These are phyloP conservation scores for Ariopsis seemanni DNA, from an alignment of 2,113 vertebrate genomes.

Conservation along the genomic window DNA sequence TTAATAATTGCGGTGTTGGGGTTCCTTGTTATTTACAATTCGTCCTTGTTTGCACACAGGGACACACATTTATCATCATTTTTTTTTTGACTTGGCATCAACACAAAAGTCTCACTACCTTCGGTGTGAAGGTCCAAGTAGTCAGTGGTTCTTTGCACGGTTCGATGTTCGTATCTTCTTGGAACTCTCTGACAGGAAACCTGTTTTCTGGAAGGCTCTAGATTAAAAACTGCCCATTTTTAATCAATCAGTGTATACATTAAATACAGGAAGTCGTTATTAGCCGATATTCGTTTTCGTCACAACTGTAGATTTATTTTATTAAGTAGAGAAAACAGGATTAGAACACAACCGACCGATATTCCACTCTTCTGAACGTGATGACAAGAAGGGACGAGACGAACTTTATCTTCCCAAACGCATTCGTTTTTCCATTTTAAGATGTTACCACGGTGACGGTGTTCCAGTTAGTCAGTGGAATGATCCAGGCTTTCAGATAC, in stretches of 20 bases:
- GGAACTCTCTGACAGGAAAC: not conserved
- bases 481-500: not conserved
- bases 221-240: not conserved
- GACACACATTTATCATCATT: too few relatives aligned
- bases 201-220: not conserved
- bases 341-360: not conserved
- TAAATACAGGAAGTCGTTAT: not conserved
- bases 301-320: not conserved
- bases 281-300: not conserved
- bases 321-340: not conserved
- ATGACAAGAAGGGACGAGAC: not conserved
- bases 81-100: too few relatives aligned
- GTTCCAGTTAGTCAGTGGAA: not conserved
- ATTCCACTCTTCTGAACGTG: not conserved
- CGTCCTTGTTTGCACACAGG: too few relatives aligned
- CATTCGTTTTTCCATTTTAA: not conserved
- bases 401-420: not conserved
- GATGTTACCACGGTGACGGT: not conserved
- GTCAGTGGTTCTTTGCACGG: too few relatives aligned
- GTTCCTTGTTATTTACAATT: too few relatives aligned
- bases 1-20: too few relatives aligned
- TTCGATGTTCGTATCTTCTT: not conserved
- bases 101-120: too few relatives aligned
- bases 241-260: not conserved
- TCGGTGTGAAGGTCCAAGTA: too few relatives aligned